Percentiles rank a stretch among this genome's conserved stretches.
Evolutionary conservation across 2,888 invertebrate species (phyloP).

Genomic region (Caenorhabditis parvicauda): DNA sequence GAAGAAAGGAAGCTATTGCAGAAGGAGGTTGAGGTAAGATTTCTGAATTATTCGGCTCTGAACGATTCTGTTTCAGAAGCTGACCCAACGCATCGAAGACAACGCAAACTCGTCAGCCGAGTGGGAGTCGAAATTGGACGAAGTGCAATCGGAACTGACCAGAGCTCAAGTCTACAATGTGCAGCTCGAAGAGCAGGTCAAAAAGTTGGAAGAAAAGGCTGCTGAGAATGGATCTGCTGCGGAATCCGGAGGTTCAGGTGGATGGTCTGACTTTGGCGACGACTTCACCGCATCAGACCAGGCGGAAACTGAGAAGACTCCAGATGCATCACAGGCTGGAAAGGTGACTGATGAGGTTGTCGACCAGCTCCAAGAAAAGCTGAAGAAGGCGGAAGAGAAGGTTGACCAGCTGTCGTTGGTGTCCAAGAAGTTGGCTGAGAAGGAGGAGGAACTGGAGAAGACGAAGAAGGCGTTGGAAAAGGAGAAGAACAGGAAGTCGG

Average conservation of each 20-base stretch:
- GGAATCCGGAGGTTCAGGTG: slow-evolving; percentile 38
- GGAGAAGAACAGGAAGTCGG: too few relatives aligned
- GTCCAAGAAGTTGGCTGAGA: slow-evolving; percentile 12
- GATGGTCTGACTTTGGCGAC: slow-evolving; percentile 43
- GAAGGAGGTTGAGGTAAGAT: slow-evolving; percentile 5
- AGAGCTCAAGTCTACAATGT: slow-evolving; percentile 2
- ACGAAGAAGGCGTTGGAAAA: slow-evolving; percentile 7
- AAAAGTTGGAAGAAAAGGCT: slow-evolving; percentile 9
- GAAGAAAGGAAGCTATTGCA: slow-evolving; percentile 5
- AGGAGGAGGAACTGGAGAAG: slow-evolving; percentile 16
- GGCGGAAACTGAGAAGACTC: slow-evolving; percentile 20
- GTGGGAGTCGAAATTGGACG: neutral
- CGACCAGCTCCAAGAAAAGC: slow-evolving; percentile 18
- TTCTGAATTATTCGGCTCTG: neutral
- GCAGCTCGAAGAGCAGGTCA: slow-evolving; percentile 2
- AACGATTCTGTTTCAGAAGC: slow-evolving; percentile 1
- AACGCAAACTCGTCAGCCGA: too few relatives aligned
- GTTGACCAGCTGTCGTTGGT: slow-evolving; percentile 16
- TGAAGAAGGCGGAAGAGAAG: slow-evolving; percentile 21
- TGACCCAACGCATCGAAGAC: slow-evolving; percentile 4
- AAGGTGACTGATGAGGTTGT: neutral
- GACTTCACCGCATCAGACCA: slow-evolving; percentile 11
- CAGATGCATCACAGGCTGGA: slow-evolving; percentile 6
- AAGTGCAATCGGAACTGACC: slow-evolving; percentile 1
- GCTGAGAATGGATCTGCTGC: slow-evolving; percentile 11